A percentile compares a stretch with the other conserved stretches of the same genome.
phyloP scores from a whole-genome alignment of 2,113 vertebrate genomes.

The Phoenicopterus ruber region DNA sequence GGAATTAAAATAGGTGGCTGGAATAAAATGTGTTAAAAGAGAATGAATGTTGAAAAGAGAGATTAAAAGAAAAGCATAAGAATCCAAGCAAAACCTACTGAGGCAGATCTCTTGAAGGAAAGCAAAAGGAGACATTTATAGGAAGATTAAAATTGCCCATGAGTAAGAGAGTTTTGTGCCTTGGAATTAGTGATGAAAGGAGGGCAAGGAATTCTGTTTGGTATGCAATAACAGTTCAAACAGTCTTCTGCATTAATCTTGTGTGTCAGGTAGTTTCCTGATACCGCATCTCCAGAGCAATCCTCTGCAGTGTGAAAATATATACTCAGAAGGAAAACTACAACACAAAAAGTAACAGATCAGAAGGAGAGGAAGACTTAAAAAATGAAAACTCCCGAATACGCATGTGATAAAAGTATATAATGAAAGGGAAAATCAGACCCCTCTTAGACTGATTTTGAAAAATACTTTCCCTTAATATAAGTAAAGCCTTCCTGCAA shows the following conservation, averaged over 20 bases:
- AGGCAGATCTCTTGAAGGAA: not conserved
- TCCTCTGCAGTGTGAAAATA: not conserved
- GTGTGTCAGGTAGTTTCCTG: conserved; percentile 35
- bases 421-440: not conserved
- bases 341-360: not conserved
- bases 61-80: not conserved
- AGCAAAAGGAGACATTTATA: not conserved
- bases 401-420: not conserved
- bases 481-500: not conserved
- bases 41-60: not conserved
- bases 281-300: not conserved
- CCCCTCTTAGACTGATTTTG: not conserved
- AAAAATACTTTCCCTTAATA: not conserved
- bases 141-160: conserved; percentile 10
- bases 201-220: not conserved
- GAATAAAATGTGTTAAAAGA: not conserved
- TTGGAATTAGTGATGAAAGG: conserved; percentile 12
- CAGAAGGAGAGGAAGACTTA: not conserved
- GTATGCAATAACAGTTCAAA: conserved; percentile 42
- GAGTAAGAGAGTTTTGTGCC: not conserved
- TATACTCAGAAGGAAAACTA: not conserved
- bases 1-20: not conserved
- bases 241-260: conserved; percentile 42
- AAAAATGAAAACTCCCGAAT: not conserved
- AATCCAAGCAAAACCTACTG: not conserved